These are phyloP conservation scores for Ethmia dodecea DNA, from an alignment of 2,888 invertebrate genomes.

Conservation along the genomic window DNA sequence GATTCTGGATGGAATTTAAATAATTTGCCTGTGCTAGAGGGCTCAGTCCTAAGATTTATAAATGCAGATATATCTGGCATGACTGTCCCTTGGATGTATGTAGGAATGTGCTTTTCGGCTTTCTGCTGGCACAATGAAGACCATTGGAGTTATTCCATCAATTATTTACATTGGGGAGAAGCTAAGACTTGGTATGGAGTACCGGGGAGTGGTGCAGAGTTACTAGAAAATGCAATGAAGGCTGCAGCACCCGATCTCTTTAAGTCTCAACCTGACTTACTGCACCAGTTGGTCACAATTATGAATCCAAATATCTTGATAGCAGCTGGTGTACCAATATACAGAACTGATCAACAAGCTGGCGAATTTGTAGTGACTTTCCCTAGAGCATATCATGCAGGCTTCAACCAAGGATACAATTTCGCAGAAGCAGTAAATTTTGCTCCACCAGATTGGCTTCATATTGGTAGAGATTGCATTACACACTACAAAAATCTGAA, in stretches of 20 bases:
- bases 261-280: conserved; percentile 83
- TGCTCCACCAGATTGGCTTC: conserved; percentile 88
- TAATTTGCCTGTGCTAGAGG: conserved; percentile 83
- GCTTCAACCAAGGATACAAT: conserved; percentile 89
- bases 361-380: conserved; percentile 91
- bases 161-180: conserved; percentile 90
- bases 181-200: conserved; percentile 91
- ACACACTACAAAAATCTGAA: conserved; percentile 82
- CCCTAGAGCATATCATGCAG: conserved; percentile 88
- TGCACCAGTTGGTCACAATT: conserved; percentile 88
- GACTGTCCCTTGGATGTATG: conserved; percentile 89
- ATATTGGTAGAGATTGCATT: conserved; percentile 83
- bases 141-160: conserved; percentile 90
- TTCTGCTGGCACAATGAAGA: conserved; percentile 92
- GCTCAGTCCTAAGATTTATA: conserved; percentile 84
- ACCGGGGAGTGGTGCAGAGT: conserved; percentile 82
- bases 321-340: conserved; percentile 78
- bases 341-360: conserved; percentile 83
- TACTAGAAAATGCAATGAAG: conserved; percentile 84
- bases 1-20: conserved; percentile 87
- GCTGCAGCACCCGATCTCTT: conserved; percentile 85
- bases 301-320: conserved; percentile 86
- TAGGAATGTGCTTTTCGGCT: conserved; percentile 90
- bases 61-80: conserved; percentile 86
- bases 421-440: conserved; percentile 93